Evolutionary conservation across 2,797 vertebrate genomes (phyloP), one percentile per base, ranked within the genome.

Genomic region (Psittacula derbiana): DNA sequence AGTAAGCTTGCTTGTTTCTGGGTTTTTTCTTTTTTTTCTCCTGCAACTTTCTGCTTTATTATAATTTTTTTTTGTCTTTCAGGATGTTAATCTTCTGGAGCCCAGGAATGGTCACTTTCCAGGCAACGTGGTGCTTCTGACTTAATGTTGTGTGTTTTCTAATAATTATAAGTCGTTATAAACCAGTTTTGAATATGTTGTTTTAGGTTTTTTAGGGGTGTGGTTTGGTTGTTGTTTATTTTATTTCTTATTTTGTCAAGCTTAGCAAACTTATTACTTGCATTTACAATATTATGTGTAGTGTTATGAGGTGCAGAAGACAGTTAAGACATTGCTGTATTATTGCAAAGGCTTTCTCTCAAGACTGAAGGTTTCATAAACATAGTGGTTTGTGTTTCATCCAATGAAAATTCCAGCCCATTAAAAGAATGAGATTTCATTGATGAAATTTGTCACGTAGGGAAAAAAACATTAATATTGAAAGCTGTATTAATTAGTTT

Each of bases 401-500:
- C 58, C 31, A 33, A 16, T 28, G 40, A 60, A 43, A 90, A 90
- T 71, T 52, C 10, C 75, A 73, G 20, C 8, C 27, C 31, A 13
- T 53, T 57, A 69, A 46, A 69, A 36, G 30, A 33, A 30, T 65
- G 27, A 47, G 27, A 36, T 75, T 72, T 10, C 78, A 8, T 61
- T 21, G 12, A 67, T 95, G 57, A 91, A 88, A 83, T 47, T 49
- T 52, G 4, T 85, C 80, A 80, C 76, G n/a, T 40, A 23, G 61
- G 53, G 46, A 17, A 18, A 53, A 50, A 58, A 88, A 12, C 31
- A 57, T 67, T 69, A 58, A 79, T 92, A 78, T 90, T 84, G 85
- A 95, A 93, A 36, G 58, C 86, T 92, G 46, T 72, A 85, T 93
- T 82, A 86, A 55, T 92, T 96, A 61, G 90, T 95, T 94, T 93